phyloP scores from a whole-genome alignment of 2,113 vertebrate genomes.

The Passerina amoena region DNA sequence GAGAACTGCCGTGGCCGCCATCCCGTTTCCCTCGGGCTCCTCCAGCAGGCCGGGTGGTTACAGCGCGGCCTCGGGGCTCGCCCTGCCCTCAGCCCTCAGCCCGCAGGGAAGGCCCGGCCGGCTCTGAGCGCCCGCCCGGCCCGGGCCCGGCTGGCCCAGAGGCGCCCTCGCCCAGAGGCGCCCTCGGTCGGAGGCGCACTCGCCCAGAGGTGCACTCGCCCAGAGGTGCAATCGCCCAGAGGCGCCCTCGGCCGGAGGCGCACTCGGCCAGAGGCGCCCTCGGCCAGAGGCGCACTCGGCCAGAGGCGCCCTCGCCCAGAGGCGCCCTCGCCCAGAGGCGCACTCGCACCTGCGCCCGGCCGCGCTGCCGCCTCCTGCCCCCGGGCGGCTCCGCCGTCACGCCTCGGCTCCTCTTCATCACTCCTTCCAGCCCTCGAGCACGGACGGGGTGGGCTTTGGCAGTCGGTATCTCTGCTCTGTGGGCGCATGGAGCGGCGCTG shows the following conservation, averaged over 20 bases:
- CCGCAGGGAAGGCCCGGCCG: neutral
- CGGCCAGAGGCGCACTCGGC: too few species aligned
- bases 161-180: neutral
- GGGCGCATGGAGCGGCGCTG: accelerated
- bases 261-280: neutral
- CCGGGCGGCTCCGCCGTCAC: neutral
- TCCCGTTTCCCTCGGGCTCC: neutral
- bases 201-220: neutral
- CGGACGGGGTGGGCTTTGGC: accelerated
- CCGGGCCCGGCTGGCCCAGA: neutral
- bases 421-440: neutral
- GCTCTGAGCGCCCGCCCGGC: neutral
- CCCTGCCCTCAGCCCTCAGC: neutral
- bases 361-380: neutral
- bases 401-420: neutral
- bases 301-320: neutral
- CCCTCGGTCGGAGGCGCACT: too few species aligned
- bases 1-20: neutral
- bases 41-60: neutral
- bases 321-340: neutral
- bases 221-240: too few species aligned
- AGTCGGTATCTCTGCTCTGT: neutral
- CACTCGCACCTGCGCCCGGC: slow-evolving; percentile 27
- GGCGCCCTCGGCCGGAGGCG: neutral
- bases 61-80: neutral